Base-by-base conservation (phyloP, 2,797 vertebrate genomes). In the Spheniscus humboldti region DNA sequence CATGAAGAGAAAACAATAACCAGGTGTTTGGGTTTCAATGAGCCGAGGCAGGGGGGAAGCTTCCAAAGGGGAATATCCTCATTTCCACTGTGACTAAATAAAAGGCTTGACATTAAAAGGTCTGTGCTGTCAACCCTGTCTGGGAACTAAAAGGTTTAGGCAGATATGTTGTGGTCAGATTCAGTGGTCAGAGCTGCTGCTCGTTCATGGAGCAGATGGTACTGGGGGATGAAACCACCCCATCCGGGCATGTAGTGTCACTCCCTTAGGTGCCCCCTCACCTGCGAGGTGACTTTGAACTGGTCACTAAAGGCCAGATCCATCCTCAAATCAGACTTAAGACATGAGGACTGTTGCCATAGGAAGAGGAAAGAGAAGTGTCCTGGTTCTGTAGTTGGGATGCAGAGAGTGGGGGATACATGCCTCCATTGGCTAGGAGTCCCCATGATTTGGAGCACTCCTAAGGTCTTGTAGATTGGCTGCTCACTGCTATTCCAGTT, bases 241-340 rank as follows among this genome's bases (percentile, higher is more conserved):
- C 22, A 23, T 22, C 20, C 18, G 47, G 31, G 17, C 3, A 2
- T 13, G n/a, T 0, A 0, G 12, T 35, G 43, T 56, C 6, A 0
- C 23, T 67, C 25, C 23, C 31, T 67, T 31, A 33, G 53, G 45
- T 39, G 52, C 25, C 41, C 14, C 24, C 39, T 82, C 19, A 37
- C 28, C 57, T 48, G 17, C 0, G 3, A 47, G 19, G 25, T 64
- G 67, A 15, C 59, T 60, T 57, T 15, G 45, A 48, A 4, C 7
- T 27, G 27, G 33, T 47, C 30, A 30, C 16, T 28, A 41, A 47
- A 55, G 47, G 28, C 14, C 56, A 62, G 17, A 18, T 43, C 30
- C 30, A 39, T 6, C 35, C 37, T 10, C 30, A 77, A 3, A 53
- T 23, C 6, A 11, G 22, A 45, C 18, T 39, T 23, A 7, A 41